phyloP scores from a whole-genome alignment of 2,113 vertebrate species.

The Pomatorhinus ruficollis region DNA sequence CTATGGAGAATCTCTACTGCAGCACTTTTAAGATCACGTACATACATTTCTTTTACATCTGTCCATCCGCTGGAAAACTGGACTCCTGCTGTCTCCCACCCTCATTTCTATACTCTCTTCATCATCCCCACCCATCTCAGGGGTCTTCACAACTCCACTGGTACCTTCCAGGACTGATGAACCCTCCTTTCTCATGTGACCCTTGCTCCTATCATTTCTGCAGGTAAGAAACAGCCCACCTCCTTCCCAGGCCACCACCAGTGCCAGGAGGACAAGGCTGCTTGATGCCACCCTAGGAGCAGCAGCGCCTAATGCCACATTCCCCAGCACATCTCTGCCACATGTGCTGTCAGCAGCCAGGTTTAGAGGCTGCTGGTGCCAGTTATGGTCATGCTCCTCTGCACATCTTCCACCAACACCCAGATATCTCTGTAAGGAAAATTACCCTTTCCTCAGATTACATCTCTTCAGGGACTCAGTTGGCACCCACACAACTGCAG shows the following conservation, averaged over 20 bases:
- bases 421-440: neutral
- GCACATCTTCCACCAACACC: neutral
- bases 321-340: neutral
- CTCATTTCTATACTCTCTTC: neutral
- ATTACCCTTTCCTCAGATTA: neutral
- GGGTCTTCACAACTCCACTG: neutral
- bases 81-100: neutral
- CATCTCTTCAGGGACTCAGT: neutral
- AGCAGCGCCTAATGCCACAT: neutral
- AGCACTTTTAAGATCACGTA: neutral
- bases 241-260: neutral
- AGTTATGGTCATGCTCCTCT: neutral
- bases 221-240: neutral
- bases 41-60: neutral
- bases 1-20: neutral
- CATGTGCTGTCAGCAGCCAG: neutral
- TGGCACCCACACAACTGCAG: neutral
- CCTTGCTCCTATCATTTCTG: neutral
- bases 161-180: neutral
- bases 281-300: neutral
- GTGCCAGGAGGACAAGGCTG: neutral
- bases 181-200: accelerated
- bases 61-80: neutral
- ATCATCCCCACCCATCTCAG: neutral
- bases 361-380: neutral